phyloP scores from a whole-genome alignment of 2,113 vertebrate species.

The Phainopepla nitens region DNA sequence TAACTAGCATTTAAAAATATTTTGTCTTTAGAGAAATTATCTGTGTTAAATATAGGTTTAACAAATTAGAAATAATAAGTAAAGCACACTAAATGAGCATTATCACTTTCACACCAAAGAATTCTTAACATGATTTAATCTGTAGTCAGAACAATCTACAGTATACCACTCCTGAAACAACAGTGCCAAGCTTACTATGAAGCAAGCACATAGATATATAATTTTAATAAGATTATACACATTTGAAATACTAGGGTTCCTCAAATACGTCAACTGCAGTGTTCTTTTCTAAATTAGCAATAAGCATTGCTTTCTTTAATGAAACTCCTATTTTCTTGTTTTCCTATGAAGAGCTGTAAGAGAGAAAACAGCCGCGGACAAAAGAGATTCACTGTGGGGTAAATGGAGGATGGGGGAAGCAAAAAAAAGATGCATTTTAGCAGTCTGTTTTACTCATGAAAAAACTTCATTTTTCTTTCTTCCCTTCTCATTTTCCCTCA shows the following conservation, averaged over 20 bases:
- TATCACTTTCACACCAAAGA: background rate
- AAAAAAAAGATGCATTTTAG: background rate
- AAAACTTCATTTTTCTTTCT: background rate
- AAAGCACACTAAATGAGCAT: background rate
- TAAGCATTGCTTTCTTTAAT: background rate
- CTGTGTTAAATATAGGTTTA: constrained; percentile 22
- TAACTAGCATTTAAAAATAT: constrained; percentile 7
- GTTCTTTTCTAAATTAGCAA: background rate
- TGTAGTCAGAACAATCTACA: background rate
- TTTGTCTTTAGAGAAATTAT: constrained; percentile 15
- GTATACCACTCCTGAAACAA: background rate
- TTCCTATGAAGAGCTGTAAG: background rate
- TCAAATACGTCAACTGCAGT: background rate
- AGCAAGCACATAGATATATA: background rate
- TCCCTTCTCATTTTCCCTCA: background rate
- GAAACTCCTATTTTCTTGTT: background rate
- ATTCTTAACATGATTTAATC: background rate
- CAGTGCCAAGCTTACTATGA: background rate
- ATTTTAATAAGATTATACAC: background rate
- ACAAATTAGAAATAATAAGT: background rate
- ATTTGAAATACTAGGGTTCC: background rate
- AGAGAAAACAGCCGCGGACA: background rate
- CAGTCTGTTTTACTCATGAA: background rate
- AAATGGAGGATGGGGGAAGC: background rate
- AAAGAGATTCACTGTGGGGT: background rate